Percentiles rank a stretch among this genome's conserved stretches.
These are phyloP conservation scores for Polypterus senegalus DNA, from an alignment of 2,113 vertebrate genomes.

Conservation along the genomic window DNA sequence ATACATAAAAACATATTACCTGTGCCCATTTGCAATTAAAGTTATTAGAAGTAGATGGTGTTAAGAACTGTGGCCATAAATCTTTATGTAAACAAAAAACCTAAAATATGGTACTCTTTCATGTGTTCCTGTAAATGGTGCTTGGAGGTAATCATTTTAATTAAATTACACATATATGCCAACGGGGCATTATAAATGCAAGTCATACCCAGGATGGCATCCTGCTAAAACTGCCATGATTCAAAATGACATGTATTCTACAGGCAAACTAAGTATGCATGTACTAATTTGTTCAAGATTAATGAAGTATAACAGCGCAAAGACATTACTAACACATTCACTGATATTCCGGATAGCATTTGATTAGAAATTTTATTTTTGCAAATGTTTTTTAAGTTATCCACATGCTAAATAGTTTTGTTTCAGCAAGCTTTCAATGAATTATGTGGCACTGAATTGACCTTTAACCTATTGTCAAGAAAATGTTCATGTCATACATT, in stretches of 20 bases:
- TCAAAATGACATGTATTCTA: constrained; percentile 30
- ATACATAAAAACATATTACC: too few relatives aligned
- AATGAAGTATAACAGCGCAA: constrained; percentile 14
- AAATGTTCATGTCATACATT: too few relatives aligned
- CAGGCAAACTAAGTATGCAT: constrained; percentile 22
- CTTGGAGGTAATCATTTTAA: not conserved
- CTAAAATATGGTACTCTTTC: too few relatives aligned
- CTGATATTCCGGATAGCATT: constrained; percentile 28
- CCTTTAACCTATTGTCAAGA: too few relatives aligned
- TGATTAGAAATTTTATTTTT: constrained; percentile 17
- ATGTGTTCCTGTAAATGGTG: not conserved
- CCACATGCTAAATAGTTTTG: too few relatives aligned
- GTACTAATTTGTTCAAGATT: constrained; percentile 18
- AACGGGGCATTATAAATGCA: not conserved
- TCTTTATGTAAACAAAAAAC: too few relatives aligned
- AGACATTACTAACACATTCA: constrained; percentile 2
- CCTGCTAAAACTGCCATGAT: constrained; percentile 16
- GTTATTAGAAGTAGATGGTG: too few relatives aligned
- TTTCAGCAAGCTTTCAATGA: too few relatives aligned
- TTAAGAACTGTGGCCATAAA: too few relatives aligned
- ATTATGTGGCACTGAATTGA: too few relatives aligned
- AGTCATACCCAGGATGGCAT: constrained; percentile 1
- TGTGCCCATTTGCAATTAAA: too few relatives aligned
- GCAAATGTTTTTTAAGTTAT: not conserved
- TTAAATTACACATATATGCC: not conserved